Base-by-base conservation (phyloP, 92 coral and sea anemone species). In the Heteractis magnifica region DNA sequence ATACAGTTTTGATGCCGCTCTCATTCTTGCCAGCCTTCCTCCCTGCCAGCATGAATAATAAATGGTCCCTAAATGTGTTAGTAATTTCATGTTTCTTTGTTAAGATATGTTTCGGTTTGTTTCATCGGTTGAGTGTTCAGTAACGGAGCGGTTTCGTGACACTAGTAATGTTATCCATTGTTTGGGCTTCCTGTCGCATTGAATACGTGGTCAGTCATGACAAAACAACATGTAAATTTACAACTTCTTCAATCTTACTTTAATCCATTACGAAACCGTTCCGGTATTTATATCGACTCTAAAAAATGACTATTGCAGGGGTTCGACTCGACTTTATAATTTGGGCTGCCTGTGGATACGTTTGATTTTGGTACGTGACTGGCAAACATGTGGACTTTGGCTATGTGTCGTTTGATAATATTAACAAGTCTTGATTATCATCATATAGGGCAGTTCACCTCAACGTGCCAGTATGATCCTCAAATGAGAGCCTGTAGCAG, bases 381-480 rank as follows among this genome's bases (percentile, higher is more conserved):
- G 8, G 6, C 70, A 18, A 62, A 18, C 70, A 62, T 62, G 70
- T 62, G 64, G 16, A n/a, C 16, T 4, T 58, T 20, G 23, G 70
- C 20, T 10, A 23, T 18, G 20, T 8, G 23, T 18, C 26, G 73
- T 26, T 20, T 3, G 49, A 21, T 26, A 68, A 26, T 26, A 68
- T 20, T 68, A 68, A 68, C 6, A 41, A 68, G 9, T 10, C 23
- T 68, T 68, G 73, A 68, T 20, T 26, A 26, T 68, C 15, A 20
- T 20, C 9, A 68, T 26, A 68, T 68, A 68, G 73, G 73, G 73
- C 73, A 68, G 49, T 48, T 23, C 49, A n/a, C 20, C 78, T 12
- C 15, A 5, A 34, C 71, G 52, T 78, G 82, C 21, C 82, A 56
- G 65, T 41, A 18, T 51, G 51, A 78, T 15, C 13, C 73, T 68